phyloP scores from a whole-genome alignment of 2,888 invertebrate genomes.

The Rapana venosa region DNA sequence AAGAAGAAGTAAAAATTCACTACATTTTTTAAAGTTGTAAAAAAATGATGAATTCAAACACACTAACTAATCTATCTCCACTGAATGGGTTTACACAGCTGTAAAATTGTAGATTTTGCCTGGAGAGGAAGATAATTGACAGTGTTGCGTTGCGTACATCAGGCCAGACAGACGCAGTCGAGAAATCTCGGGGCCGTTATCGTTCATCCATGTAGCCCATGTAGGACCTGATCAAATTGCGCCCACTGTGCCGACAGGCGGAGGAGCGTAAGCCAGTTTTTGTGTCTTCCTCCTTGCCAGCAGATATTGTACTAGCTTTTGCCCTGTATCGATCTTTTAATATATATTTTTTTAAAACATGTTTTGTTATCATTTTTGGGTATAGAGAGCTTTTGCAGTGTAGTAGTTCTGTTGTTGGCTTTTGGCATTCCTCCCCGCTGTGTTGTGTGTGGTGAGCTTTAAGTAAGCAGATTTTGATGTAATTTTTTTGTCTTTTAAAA shows the following conservation, averaged over 20 bases:
- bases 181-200: slow-evolving; percentile 94
- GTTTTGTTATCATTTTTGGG: neutral
- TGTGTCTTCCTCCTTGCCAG: slow-evolving; percentile 12
- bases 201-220: slow-evolving; percentile 98
- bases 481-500: neutral
- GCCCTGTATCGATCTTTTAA: neutral
- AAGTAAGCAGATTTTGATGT: neutral
- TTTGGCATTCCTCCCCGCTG: neutral
- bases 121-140: neutral
- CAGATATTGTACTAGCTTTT: slow-evolving; percentile 15
- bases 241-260: slow-evolving; percentile 83
- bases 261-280: slow-evolving; percentile 50
- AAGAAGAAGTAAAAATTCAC: no score
- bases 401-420: neutral
- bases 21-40: no score
- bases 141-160: slow-evolving; percentile 32
- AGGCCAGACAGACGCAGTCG: slow-evolving; percentile 73
- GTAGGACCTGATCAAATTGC: slow-evolving; percentile 91
- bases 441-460: neutral
- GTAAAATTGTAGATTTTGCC: neutral
- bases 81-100: no score
- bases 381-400: neutral
- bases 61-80: no score
- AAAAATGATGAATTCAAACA: no score
- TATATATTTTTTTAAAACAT: neutral